Evolutionary conservation across 2,888 invertebrate species (phyloP).

Genomic region (Stegana nigrithorax): DNA sequence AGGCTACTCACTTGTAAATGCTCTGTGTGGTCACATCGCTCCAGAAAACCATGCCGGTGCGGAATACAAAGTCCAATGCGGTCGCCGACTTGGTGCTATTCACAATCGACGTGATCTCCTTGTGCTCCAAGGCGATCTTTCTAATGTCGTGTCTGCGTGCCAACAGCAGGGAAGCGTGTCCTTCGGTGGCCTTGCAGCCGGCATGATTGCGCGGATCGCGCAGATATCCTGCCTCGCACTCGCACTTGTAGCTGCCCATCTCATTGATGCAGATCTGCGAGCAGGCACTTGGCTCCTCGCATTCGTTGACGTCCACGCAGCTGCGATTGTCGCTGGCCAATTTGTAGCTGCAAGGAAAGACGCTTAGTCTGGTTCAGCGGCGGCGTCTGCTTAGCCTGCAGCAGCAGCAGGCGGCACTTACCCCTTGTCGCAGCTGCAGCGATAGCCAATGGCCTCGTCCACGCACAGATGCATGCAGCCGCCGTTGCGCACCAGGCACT

Average conservation of each 20-base stretch:
- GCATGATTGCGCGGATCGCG: constrained; percentile 86
- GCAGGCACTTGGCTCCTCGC: constrained; percentile 89
- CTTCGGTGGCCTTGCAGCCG: constrained; percentile 89
- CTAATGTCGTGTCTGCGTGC: constrained; percentile 91
- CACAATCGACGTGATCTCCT: constrained; percentile 92
- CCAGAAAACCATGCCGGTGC: constrained; percentile 96
- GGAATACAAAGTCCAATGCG: constrained; percentile 93
- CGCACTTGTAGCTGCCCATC: constrained; percentile 92
- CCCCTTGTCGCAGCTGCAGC: constrained; percentile 85
- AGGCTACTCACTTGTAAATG: constrained; percentile 80
- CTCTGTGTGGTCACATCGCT: constrained; percentile 92
- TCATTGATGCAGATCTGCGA: constrained; percentile 94
- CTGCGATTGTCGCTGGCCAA: constrained; percentile 78
- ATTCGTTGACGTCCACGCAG: constrained; percentile 94
- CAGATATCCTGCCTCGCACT: constrained; percentile 88
- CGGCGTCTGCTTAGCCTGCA: not conserved
- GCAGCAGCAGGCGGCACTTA: not conserved
- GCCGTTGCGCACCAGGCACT: constrained; percentile 83
- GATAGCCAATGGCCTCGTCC: constrained; percentile 82
- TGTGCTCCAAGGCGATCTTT: constrained; percentile 90
- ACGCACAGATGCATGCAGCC: constrained; percentile 88
- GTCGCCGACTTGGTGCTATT: constrained; percentile 92
- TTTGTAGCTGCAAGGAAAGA: constrained; percentile 70
- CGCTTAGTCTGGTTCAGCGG: not conserved
- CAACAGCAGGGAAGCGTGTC: constrained; percentile 89